Base-by-base conservation (phyloP, 2,888 invertebrate genomes). In the Margaritifera margaritifera region DNA sequence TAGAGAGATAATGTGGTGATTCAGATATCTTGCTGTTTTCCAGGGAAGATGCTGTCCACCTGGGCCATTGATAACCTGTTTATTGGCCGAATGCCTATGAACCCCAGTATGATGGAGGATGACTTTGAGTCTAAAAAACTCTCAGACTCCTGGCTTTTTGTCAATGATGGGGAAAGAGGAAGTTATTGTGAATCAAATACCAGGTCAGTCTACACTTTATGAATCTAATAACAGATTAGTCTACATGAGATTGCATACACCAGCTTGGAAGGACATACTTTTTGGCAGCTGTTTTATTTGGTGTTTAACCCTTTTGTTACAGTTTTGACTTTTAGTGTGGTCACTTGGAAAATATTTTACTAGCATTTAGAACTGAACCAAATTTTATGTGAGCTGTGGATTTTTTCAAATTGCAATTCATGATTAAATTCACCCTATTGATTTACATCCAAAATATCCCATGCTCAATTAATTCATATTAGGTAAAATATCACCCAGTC, bases 1-100 rank as follows among this genome's bases (percentile, higher is more conserved):
- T 3, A 15, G 42, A 42, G 42, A 42, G 15, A 42, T 11, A 42
- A 42, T 42, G 15, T 15, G 15, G 15, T 42, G 42, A 42, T 42
- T 42, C 15, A 15, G 42, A 42, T 2, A 42, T 42, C 11, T 42
- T 42, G 11, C 42, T 42, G 11, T 42, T 58, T 66, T 77, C 0
- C 71, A 89, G 89, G 89, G 54, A 80, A 83, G 71, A 86, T 87
- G 84, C 71, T 81, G 67, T 86, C 87, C 51, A 84, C 86, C 3
- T 90, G 90, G 90, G 86, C 89, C 19, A 77, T 90, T 24, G 90
- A 90, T 78, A 88, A 90, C 70, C 72, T 90, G 58, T 87, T 86
- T 70, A 85, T 90, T 59, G 90, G 90, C 5, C 87, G 89, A 20
- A 85, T 87, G 80, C 62, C 77, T 1, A 80, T 87, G 69, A 85